Evolutionary conservation across 2,113 vertebrate species (phyloP), one percentile per base, ranked within the genome.

Genomic region (Pygoscelis adeliae): DNA sequence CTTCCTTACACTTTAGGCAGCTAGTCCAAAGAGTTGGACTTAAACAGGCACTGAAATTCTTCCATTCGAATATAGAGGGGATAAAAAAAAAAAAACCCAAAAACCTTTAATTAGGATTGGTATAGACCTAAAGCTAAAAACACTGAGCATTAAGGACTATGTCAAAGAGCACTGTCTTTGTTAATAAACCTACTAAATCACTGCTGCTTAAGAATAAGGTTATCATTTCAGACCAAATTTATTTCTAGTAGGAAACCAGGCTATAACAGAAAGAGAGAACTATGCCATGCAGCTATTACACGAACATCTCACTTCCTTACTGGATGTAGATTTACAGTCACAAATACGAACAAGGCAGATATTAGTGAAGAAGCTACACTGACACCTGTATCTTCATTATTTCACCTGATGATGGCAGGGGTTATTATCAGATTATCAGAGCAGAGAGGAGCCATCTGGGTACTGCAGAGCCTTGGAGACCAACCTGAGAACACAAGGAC

Each of bases 391-490:
- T 96, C 96, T 98, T 97, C 97, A 97, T 98, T 98, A 98, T 97
- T 98, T 98, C 96, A 98, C 96, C 88, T 78, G 52, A 89, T 94
- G 58, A 95, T 97, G 97, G 97, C 97, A 98, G 95, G 67, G 97
- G 93, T 96, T 98, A 97, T 95, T 91, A 98, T 90, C 95, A 95
- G 85, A 94, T 78, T 96, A 98, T 44, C 87, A 93, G 97, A 98
- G 98, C 97, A 97, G 79, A 97, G 74, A 97, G 76, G 65, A 97
- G 63, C 98, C 98, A 98, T 97, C 98, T 98, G 98, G 96, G 69
- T 86, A 58, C 91, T 44, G 56, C 63, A 85, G 83, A 90, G 44
- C 36, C 69, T 85, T 67, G 63, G 81, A 97, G 89, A 97, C 73
- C 93, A 95, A 96, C 63, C 63, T 85, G 74, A 96, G 83, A 96